phyloP scores from a whole-genome alignment of 2,888 invertebrate genomes.

The Scrobipalpa costella region DNA sequence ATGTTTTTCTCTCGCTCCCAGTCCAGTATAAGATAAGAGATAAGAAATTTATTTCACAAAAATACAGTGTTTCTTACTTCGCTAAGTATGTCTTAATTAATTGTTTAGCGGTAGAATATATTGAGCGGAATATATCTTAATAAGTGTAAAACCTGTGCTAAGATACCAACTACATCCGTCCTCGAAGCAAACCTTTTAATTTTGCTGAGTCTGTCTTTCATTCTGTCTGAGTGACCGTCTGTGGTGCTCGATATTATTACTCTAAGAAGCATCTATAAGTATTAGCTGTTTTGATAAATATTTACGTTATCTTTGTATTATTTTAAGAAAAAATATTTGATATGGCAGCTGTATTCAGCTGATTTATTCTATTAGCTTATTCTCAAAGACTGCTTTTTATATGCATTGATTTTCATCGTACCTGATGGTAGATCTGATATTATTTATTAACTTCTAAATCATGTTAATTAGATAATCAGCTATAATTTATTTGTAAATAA shows the following conservation, averaged over 20 bases:
- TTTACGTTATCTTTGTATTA: not conserved
- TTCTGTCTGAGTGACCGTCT: not conserved
- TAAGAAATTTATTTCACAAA: too few species aligned
- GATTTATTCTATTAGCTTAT: not conserved
- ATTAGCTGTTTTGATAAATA: not conserved
- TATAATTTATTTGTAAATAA: not conserved
- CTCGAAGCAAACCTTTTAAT: too few species aligned
- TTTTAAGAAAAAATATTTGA: not conserved
- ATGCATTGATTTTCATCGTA: conserved; percentile 26
- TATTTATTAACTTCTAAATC: not conserved
- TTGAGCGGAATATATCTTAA: too few species aligned
- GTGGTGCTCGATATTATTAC: not conserved
- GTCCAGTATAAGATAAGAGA: too few species aligned
- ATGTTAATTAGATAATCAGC: not conserved
- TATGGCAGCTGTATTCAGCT: conserved; percentile 15
- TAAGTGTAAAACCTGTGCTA: too few species aligned
- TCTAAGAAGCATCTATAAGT: too few species aligned
- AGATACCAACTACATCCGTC: too few species aligned
- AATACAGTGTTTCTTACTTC: too few species aligned
- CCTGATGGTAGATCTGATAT: conserved; percentile 24
- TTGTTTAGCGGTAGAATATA: too few species aligned
- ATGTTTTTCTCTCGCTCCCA: too few species aligned
- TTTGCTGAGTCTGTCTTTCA: too few species aligned
- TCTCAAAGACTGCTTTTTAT: conserved; percentile 26
- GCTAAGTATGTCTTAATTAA: too few species aligned